phyloP scores from a whole-genome alignment of 2,113 vertebrate species.

The Protobothrops mucrosquamatus region DNA sequence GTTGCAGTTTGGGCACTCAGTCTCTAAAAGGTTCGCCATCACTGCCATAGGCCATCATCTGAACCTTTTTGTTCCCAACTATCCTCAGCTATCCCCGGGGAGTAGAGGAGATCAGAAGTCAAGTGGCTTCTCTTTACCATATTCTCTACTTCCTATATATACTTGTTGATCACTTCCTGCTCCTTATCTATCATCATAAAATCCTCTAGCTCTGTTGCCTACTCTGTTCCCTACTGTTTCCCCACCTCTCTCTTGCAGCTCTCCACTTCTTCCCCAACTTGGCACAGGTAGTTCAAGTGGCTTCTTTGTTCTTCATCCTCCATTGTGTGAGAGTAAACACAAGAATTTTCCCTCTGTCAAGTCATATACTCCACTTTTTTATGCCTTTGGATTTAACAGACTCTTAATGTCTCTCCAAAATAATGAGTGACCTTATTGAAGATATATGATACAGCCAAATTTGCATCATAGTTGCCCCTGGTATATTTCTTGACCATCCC shows the following conservation, averaged over 20 bases:
- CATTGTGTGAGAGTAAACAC: neutral
- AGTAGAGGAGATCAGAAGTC: neutral
- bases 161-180: neutral
- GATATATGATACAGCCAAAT: neutral
- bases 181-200: neutral
- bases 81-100: neutral
- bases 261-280: neutral
- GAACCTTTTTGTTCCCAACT: neutral
- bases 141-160: neutral
- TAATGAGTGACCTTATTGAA: neutral
- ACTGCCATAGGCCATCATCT: neutral
- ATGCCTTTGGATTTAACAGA: neutral
- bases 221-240: neutral
- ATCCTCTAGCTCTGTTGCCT: neutral
- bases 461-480: neutral
- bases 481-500: neutral
- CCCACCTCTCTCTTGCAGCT: neutral
- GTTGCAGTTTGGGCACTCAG: too few relatives aligned
- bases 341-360: neutral
- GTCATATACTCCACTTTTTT: neutral
- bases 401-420: neutral
- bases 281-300: neutral
- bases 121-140: neutral
- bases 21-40: too few relatives aligned
- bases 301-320: neutral